phyloP scores from a whole-genome alignment of 2,888 invertebrate genomes.

The Cheilosia soror region DNA sequence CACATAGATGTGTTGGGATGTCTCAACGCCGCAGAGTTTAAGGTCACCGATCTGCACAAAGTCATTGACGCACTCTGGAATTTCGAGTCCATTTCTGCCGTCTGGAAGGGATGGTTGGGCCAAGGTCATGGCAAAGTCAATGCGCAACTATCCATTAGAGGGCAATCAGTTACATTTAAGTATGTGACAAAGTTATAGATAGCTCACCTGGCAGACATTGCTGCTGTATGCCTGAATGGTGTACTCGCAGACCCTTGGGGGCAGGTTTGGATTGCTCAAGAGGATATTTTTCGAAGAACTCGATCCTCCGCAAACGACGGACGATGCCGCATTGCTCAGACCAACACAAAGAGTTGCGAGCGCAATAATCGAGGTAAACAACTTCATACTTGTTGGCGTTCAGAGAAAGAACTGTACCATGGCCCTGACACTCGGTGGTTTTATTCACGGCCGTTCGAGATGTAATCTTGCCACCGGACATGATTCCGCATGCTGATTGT shows the following conservation, averaged over 20 bases:
- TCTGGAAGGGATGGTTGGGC: constrained; percentile 78
- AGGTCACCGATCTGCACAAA: constrained; percentile 77
- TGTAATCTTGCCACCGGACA: constrained; percentile 28
- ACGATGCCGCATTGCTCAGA: constrained; percentile 67
- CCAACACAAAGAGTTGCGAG: constrained; percentile 65
- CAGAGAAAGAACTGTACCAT: constrained; percentile 14
- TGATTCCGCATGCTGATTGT: not conserved
- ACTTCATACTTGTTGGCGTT: constrained; percentile 40
- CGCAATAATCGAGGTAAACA: constrained; percentile 22
- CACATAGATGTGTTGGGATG: constrained; percentile 85
- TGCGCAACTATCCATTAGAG: constrained; percentile 74
- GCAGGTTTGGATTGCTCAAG: constrained; percentile 76
- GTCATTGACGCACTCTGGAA: constrained; percentile 78
- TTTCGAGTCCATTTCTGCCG: constrained; percentile 65
- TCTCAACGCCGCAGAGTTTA: constrained; percentile 86
- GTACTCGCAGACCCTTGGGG: constrained; percentile 77
- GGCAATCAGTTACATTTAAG: not conserved
- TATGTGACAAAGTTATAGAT: not conserved
- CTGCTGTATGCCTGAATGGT: constrained; percentile 77
- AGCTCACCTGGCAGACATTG: constrained; percentile 77
- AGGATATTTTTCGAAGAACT: constrained; percentile 78
- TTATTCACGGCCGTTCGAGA: constrained; percentile 35
- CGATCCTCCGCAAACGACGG: constrained; percentile 78
- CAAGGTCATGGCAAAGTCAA: constrained; percentile 79
- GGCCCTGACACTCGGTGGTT: constrained; percentile 4